Conservation (phyloP, 2,888 invertebrate genomes). For the Spilarctia lutea region DNA sequence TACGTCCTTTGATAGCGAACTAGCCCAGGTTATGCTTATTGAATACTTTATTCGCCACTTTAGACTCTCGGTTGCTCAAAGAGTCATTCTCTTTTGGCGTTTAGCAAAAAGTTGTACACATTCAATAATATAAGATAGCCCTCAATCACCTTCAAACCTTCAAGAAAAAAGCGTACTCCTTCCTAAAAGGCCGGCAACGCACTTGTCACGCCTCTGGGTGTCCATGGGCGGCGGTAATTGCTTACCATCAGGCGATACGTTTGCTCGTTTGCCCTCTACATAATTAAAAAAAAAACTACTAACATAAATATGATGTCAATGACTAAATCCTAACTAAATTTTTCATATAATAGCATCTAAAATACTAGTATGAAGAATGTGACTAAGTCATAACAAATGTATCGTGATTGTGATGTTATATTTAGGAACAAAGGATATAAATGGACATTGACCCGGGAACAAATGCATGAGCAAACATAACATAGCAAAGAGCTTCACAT, state of each 20-base stretch:
- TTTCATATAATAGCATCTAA: background rate
- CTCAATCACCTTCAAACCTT: background rate
- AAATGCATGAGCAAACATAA: slow-evolving; percentile 8
- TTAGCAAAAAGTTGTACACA: background rate
- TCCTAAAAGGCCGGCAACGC: no score
- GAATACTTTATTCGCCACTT: background rate
- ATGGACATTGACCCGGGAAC: background rate
- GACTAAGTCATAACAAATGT: background rate
- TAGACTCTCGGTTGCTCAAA: background rate
- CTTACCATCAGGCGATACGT: no score
- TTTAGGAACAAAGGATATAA: slow-evolving; percentile 13
- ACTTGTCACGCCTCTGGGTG: no score
- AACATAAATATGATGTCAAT: no score
- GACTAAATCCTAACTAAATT: background rate
- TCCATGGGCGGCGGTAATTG: no score
- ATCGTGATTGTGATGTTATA: background rate
- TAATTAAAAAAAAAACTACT: no score
- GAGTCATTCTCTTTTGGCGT: background rate
- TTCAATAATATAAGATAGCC: background rate
- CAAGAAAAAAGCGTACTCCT: no score
- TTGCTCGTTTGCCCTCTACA: no score
- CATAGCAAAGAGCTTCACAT: slow-evolving; percentile 22
- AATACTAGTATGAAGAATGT: background rate
- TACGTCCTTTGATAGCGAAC: background rate
- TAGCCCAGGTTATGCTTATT: background rate